A percentile compares a stretch with the other conserved stretches of the same genome.
Evolutionary conservation across 2,888 invertebrate genomes (phyloP).

Genomic region (Dichetophora obliterata): DNA sequence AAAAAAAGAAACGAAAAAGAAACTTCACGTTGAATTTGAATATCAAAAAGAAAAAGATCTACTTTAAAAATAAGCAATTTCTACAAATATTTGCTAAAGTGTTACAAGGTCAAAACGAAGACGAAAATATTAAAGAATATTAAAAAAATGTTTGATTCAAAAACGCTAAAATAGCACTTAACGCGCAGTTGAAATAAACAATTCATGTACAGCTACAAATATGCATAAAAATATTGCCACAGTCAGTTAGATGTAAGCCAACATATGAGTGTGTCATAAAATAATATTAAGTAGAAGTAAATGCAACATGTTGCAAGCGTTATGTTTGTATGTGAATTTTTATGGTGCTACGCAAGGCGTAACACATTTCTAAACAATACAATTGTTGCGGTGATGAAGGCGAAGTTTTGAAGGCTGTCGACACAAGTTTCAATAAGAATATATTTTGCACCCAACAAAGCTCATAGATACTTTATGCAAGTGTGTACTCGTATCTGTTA

Average conservation of each 20-base stretch:
- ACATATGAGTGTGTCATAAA: slow-evolving; percentile 12
- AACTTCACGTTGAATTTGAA: neutral
- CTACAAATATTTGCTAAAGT: neutral
- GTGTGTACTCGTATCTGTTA: too few relatives aligned
- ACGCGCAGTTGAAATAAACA: too few relatives aligned
- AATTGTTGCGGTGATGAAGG: neutral
- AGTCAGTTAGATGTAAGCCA: neutral
- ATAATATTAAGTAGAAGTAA: neutral
- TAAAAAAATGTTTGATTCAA: too few relatives aligned
- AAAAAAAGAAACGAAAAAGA: slow-evolving; percentile 5
- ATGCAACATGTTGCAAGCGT: neutral
- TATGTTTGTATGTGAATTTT: neutral
- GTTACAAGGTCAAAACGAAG: too few relatives aligned
- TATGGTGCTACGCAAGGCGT: neutral
- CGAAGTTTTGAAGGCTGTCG: neutral
- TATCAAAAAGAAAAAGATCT: neutral
- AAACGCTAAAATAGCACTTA: neutral
- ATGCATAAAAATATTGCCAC: too few relatives aligned
- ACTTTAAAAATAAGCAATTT: neutral
- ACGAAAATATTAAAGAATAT: neutral
- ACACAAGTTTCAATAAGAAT: neutral
- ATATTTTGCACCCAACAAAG: too few relatives aligned
- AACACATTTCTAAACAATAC: neutral
- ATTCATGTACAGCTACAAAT: too few relatives aligned
- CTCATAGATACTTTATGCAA: too few relatives aligned